Evolutionary conservation across 2,888 invertebrate species (phyloP).

Genomic region (Sinotaia quadrata): DNA sequence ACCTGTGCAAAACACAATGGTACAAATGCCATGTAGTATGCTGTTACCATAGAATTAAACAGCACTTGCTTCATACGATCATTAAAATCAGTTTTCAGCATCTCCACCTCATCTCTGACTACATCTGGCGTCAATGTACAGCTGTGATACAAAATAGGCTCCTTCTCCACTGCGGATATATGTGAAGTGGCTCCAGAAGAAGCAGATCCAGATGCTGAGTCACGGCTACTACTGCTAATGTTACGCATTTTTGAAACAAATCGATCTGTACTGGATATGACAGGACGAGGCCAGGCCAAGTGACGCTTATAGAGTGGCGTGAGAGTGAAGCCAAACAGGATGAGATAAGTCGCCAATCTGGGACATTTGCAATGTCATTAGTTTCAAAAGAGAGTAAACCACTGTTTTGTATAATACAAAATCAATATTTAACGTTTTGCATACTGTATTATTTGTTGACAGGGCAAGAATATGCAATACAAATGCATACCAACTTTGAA

Average conservation of each 20-base stretch:
- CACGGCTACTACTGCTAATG: neutral
- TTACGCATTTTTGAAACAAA: constrained; percentile 3
- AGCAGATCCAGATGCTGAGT: neutral
- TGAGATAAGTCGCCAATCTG: constrained; percentile 71
- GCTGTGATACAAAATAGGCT: constrained; percentile 64
- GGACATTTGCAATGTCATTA: no score
- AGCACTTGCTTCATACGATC: constrained; percentile 89
- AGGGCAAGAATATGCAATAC: neutral
- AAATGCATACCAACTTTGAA: no score
- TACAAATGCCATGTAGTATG: constrained; percentile 90
- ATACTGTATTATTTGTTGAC: neutral
- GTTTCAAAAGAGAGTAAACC: neutral
- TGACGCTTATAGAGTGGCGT: constrained; percentile 82
- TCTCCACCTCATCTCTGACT: constrained; percentile 86
- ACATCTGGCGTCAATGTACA: constrained; percentile 72
- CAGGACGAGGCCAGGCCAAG: constrained; percentile 59
- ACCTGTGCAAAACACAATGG: constrained; percentile 93
- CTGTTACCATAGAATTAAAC: constrained; percentile 86
- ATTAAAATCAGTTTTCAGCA: constrained; percentile 89
- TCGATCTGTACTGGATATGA: constrained; percentile 34
- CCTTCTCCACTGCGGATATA: constrained; percentile 38
- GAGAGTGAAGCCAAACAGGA: constrained; percentile 85
- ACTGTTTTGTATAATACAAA: neutral
- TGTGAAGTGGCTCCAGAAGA: constrained; percentile 6
- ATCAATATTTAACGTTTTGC: neutral